Evolutionary conservation across 2,888 invertebrate species (phyloP).

Genomic region (Tuberolachnus salignus): DNA sequence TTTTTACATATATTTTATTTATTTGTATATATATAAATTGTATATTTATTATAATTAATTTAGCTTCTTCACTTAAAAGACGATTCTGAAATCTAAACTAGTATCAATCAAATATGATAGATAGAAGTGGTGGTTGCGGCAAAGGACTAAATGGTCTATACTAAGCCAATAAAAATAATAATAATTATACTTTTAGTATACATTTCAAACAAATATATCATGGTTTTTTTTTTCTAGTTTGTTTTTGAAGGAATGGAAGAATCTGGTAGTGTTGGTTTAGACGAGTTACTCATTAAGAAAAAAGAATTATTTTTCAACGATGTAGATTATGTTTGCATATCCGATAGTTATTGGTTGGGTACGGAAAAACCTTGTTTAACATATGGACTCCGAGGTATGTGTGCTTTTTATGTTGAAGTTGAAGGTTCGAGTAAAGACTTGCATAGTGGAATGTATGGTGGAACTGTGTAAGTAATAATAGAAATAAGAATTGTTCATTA

Average conservation of each 20-base stretch:
- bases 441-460: conserved; percentile 95
- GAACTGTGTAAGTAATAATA: conserved; percentile 75
- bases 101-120: too few species aligned
- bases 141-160: too few species aligned
- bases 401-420: conserved; percentile 88
- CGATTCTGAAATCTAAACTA: too few species aligned
- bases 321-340: conserved; percentile 95
- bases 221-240: conserved; percentile 67
- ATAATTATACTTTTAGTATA: too few species aligned
- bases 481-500: conserved; percentile 14
- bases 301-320: conserved; percentile 80
- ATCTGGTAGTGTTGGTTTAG: conserved; percentile 93
- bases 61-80: too few species aligned
- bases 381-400: conserved; percentile 91
- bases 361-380: conserved; percentile 95
- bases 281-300: conserved; percentile 75
- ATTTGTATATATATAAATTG: too few species aligned
- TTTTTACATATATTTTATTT: too few species aligned
- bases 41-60: too few species aligned
- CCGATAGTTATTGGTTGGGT: conserved; percentile 98
- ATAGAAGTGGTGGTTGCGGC: too few species aligned
- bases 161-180: too few species aligned
- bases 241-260: conserved; percentile 99
- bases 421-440: conserved; percentile 89
- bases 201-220: too few species aligned